A percentile compares a stretch with the other conserved stretches of the same genome.
These are phyloP conservation scores for Macropis europaea DNA, from an alignment of 2,888 invertebrate genomes.

Conservation along the genomic window DNA sequence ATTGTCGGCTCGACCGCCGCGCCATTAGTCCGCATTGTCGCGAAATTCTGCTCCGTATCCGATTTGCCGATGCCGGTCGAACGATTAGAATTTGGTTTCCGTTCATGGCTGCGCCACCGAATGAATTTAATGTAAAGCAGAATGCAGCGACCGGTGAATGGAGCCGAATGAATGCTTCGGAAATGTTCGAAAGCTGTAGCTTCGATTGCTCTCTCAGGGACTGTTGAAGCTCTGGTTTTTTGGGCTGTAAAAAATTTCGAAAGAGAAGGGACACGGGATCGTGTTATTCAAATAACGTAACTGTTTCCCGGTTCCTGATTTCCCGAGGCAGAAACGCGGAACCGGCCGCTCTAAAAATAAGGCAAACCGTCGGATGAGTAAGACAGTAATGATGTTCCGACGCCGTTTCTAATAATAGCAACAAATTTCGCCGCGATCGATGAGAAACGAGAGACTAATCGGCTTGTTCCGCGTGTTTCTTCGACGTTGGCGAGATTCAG, in stretches of 20 bases:
- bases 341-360: conserved; percentile 21
- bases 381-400: not conserved
- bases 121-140: too few species aligned
- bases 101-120: too few species aligned
- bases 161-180: too few species aligned
- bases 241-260: too few species aligned
- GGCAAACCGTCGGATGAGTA: not conserved
- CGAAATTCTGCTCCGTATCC: conserved; percentile 10
- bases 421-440: not conserved
- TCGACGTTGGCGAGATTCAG: not conserved
- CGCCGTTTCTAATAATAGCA: conserved; percentile 9
- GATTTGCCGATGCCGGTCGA: conserved; percentile 9
- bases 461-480: not conserved
- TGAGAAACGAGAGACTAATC: not conserved
- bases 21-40: conserved; percentile 33
- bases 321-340: conserved; percentile 5
- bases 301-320: conserved; percentile 11
- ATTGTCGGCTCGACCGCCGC: conserved; percentile 23
- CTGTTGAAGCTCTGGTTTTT: too few species aligned
- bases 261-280: too few species aligned
- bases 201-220: too few species aligned
- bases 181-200: too few species aligned
- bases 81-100: conserved; percentile 17
- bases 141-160: too few species aligned
- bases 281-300: too few species aligned